Conservation (phyloP, 2,113 vertebrate genomes). For the Cebus imitator region DNA sequence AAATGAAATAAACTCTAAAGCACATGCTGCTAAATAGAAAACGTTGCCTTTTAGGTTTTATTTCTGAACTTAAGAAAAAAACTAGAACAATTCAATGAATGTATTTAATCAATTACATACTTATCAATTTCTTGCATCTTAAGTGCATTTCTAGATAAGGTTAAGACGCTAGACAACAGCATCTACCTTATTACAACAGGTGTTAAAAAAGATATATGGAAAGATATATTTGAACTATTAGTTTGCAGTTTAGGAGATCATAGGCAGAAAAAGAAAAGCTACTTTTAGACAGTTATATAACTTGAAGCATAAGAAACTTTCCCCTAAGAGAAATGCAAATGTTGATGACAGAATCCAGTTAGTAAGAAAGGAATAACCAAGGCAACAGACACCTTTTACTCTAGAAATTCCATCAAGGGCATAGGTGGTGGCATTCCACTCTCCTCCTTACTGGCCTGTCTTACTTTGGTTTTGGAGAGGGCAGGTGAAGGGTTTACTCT, state of each 20-base stretch:
- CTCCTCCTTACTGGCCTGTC: neutral
- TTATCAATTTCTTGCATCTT: neutral
- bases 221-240: neutral
- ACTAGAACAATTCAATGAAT: neutral
- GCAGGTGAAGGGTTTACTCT: neutral
- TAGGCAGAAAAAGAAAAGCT: conserved; percentile 44
- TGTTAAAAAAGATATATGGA: neutral
- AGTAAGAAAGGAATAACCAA: neutral
- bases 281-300: neutral
- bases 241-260: conserved; percentile 30
- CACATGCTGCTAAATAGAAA: neutral
- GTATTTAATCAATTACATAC: neutral
- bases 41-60: neutral
- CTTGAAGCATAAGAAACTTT: neutral
- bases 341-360: neutral
- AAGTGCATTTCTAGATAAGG: neutral
- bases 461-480: neutral
- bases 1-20: neutral
- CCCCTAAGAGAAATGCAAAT: neutral
- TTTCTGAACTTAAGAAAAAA: neutral
- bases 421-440: neutral
- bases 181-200: neutral
- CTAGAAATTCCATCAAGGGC: neutral
- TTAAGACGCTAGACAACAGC: neutral
- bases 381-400: neutral